Percentiles rank a stretch among this genome's conserved stretches.
Evolutionary conservation across 2,888 invertebrate species (phyloP).

Genomic region (Calliphora vomitoria): DNA sequence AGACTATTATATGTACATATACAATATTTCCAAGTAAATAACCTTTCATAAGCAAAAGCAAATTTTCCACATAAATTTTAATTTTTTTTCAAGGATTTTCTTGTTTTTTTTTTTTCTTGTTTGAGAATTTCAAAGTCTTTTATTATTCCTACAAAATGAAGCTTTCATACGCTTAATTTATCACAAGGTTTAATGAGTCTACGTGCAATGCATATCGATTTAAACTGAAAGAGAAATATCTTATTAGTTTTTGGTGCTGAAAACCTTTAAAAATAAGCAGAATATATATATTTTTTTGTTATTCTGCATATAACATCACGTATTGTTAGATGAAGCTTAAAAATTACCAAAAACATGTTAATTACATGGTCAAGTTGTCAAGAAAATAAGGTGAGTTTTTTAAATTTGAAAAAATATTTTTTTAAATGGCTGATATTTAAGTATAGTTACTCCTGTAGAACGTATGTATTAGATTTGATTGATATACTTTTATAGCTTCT

Average conservation of each 20-base stretch:
- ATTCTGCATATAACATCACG: conserved; percentile 43
- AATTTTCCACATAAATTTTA: conserved; percentile 69
- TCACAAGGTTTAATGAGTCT: conserved; percentile 72
- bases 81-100: conserved; percentile 57
- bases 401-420: too few species aligned
- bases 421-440: too few species aligned
- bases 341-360: conserved; percentile 60
- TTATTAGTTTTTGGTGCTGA: conserved; percentile 28
- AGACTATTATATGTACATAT: conserved; percentile 48
- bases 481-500: too few species aligned
- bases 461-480: too few species aligned
- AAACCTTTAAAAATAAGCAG: conserved; percentile 23
- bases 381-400: not conserved
- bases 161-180: conserved; percentile 74
- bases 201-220: conserved; percentile 70
- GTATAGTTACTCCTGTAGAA: too few species aligned
- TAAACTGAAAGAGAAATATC: conserved; percentile 28
- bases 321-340: conserved; percentile 67
- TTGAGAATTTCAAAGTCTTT: conserved; percentile 1
- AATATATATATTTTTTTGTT: not conserved
- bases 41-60: conserved; percentile 51
- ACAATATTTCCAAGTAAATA: conserved; percentile 40
- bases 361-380: conserved; percentile 66
- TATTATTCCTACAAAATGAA: conserved; percentile 36
- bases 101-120: conserved; percentile 7